Evolutionary conservation across 2,888 invertebrate genomes (phyloP).

Genomic region (Tetrapedia diversipes): DNA sequence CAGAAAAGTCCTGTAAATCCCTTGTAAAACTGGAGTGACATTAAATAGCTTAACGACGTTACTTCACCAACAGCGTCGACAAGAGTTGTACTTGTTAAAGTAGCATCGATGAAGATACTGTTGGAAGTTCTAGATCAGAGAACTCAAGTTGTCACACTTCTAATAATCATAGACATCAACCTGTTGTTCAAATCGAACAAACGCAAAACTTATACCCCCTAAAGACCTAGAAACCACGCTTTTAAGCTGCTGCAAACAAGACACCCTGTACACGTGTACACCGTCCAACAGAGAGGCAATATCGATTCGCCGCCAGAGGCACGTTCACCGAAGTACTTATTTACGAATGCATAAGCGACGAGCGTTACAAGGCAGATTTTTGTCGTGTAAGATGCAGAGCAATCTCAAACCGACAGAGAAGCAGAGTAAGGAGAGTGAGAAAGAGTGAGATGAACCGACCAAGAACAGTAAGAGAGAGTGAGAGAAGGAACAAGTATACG

Average conservation of each 20-base stretch:
- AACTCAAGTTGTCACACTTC: too few species aligned
- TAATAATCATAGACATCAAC: too few species aligned
- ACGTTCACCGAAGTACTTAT: conserved; percentile 39
- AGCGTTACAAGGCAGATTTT: conserved; percentile 57
- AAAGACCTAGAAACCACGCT: too few species aligned
- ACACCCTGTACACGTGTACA: background rate
- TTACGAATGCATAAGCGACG: conserved; percentile 61
- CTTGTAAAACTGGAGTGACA: too few species aligned
- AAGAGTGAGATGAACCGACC: background rate
- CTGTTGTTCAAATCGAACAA: too few species aligned
- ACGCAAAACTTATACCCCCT: too few species aligned
- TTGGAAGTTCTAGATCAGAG: too few species aligned
- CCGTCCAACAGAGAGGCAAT: background rate
- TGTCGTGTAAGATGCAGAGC: conserved; percentile 45
- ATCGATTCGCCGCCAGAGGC: conserved; percentile 39
- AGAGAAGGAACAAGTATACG: conserved; percentile 22
- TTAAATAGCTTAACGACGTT: too few species aligned
- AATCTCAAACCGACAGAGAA: background rate
- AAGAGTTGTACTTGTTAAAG: too few species aligned
- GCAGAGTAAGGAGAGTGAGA: background rate
- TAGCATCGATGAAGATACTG: too few species aligned
- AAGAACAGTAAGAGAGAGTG: background rate
- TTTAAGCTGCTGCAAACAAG: background rate
- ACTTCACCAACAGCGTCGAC: too few species aligned
- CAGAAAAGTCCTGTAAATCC: too few species aligned